Evolutionary conservation across 2,797 vertebrate genomes (phyloP).

Genomic region (Ciconia nigra): DNA sequence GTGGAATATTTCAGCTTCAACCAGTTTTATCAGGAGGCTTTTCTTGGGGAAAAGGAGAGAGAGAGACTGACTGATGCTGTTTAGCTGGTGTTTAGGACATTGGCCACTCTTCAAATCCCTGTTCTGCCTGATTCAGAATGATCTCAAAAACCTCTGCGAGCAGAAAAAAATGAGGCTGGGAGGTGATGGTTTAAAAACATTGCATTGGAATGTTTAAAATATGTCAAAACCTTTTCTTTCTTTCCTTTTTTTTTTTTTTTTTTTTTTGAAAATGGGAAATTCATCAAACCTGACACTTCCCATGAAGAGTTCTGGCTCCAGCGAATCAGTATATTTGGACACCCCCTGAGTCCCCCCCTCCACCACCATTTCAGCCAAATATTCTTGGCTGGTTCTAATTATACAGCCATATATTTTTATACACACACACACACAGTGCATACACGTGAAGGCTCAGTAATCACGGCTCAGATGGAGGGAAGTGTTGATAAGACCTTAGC

Average conservation of each 20-base stretch:
- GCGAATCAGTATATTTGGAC: background rate
- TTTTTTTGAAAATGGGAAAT: conserved; percentile 10
- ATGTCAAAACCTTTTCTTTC: background rate
- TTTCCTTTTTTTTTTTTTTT: fast-evolving
- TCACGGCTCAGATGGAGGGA: background rate
- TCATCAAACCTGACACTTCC: conserved; percentile 51
- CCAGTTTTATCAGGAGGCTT: background rate
- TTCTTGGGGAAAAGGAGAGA: background rate
- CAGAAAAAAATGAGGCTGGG: background rate
- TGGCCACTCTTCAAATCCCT: conserved; percentile 4
- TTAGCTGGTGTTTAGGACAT: conserved; percentile 1
- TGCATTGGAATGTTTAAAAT: conserved; percentile 45
- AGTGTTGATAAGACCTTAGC: conserved; percentile 33
- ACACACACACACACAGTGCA: background rate
- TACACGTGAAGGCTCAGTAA: background rate
- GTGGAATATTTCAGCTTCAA: background rate
- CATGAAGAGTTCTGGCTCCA: conserved; percentile 35
- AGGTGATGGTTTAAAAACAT: conserved; percentile 24
- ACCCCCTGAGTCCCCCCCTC: background rate
- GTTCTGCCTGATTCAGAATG: conserved; percentile 3
- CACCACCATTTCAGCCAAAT: conserved; percentile 39
- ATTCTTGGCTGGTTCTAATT: conserved; percentile 57
- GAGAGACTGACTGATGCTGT: background rate
- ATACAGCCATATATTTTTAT: conserved; percentile 52
- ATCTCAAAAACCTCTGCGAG: conserved; percentile 1